phyloP scores from a whole-genome alignment of 2,113 vertebrate genomes.

The Plecturocebus donacophilus region DNA sequence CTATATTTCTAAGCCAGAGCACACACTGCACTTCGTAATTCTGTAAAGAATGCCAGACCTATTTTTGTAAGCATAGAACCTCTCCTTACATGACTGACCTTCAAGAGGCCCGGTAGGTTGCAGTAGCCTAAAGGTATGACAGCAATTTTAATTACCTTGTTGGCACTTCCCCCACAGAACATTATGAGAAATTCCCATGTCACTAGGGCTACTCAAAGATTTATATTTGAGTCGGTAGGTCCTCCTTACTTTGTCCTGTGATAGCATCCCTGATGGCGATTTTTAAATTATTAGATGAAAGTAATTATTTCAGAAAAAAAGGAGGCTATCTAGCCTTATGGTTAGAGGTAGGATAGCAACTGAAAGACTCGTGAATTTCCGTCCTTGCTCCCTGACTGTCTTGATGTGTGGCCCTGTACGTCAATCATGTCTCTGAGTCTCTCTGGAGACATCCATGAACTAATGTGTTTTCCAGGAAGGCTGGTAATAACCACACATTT shows the following conservation, averaged over 20 bases:
- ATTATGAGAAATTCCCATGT: slow-evolving; percentile 57
- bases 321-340: background rate
- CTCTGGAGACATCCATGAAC: background rate
- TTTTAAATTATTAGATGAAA: slow-evolving; percentile 56
- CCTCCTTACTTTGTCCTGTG: slow-evolving; percentile 45
- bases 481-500: background rate
- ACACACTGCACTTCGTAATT: slow-evolving; percentile 46
- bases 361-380: background rate
- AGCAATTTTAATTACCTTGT: slow-evolving; percentile 75
- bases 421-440: background rate
- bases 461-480: background rate
- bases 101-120: slow-evolving; percentile 38
- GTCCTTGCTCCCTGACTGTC: background rate
- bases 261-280: slow-evolving; percentile 33
- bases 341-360: background rate
- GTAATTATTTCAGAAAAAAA: slow-evolving; percentile 49
- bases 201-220: slow-evolving; percentile 42
- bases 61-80: slow-evolving; percentile 59
- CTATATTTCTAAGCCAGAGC: slow-evolving; percentile 28
- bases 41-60: slow-evolving; percentile 48
- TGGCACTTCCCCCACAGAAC: slow-evolving; percentile 4
- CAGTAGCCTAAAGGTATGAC: slow-evolving; percentile 61
- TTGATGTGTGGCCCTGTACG: background rate
- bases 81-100: slow-evolving; percentile 62
- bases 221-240: slow-evolving; percentile 35